These are phyloP conservation scores for Gopherus flavomarginatus DNA, from an alignment of 2,113 vertebrate genomes.

Conservation along the genomic window DNA sequence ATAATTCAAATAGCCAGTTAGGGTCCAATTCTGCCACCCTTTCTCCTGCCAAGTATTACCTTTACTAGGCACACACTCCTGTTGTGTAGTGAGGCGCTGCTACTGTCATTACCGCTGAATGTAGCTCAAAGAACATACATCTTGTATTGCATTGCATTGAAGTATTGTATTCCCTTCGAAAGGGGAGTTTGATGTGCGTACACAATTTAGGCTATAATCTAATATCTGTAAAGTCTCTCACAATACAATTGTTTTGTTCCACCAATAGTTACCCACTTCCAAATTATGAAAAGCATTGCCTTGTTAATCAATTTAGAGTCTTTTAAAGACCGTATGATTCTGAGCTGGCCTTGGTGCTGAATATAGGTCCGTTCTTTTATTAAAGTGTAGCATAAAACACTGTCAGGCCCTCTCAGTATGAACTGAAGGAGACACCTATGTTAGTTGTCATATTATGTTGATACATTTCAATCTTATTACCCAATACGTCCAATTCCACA, in stretches of 20 bases:
- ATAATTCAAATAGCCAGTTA: neutral
- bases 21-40: neutral
- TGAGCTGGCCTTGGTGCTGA: conserved; percentile 65
- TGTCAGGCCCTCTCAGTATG: neutral
- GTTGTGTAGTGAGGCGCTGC: neutral
- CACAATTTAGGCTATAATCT: neutral
- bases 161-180: neutral
- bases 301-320: neutral
- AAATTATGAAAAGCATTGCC: neutral
- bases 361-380: rapidly evolving
- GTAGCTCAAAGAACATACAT: neutral
- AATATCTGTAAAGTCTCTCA: neutral
- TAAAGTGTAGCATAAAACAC: rapidly evolving
- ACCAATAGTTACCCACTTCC: neutral
- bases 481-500: neutral
- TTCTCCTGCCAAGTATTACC: neutral
- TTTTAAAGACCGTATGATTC: rapidly evolving
- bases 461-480: neutral
- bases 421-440: neutral
- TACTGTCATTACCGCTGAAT: neutral
- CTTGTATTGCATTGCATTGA: neutral
- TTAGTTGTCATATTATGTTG: neutral
- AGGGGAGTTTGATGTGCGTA: neutral
- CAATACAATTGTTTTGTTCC: neutral
- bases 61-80: neutral